Percentiles rank a stretch among this genome's conserved stretches.
These are phyloP conservation scores for Tiliacea citrago DNA, from an alignment of 2,888 invertebrate genomes.

Conservation along the genomic window DNA sequence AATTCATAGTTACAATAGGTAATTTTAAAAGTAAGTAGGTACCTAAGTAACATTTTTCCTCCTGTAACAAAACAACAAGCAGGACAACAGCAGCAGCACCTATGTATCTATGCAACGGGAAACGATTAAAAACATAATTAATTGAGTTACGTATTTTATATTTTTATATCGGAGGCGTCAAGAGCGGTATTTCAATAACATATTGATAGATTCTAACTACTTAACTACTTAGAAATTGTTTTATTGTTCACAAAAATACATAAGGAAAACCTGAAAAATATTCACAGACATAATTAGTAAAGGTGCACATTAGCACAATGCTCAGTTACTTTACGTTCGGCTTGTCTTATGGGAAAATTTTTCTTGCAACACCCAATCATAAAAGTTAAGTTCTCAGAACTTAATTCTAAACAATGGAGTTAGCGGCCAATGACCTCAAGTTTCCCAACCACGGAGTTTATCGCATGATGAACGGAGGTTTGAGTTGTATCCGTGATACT, in stretches of 20 bases:
- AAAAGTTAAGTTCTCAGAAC: slow-evolving; percentile 26
- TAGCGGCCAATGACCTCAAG: slow-evolving; percentile 53
- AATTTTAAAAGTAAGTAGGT: neutral
- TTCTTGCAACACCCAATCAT: slow-evolving; percentile 47
- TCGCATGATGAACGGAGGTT: slow-evolving; percentile 44
- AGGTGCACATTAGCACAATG: slow-evolving; percentile 24
- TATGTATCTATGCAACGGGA: neutral
- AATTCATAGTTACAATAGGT: slow-evolving; percentile 14
- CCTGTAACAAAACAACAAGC: neutral
- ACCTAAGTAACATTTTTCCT: neutral
- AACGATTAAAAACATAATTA: slow-evolving; percentile 3
- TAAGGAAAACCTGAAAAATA: slow-evolving; percentile 41
- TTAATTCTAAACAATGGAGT: slow-evolving; percentile 50
- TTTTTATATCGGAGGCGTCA: neutral
- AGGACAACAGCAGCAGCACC: neutral
- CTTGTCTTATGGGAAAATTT: slow-evolving; percentile 50
- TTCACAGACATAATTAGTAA: slow-evolving; percentile 19
- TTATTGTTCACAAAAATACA: slow-evolving; percentile 19
- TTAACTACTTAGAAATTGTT: slow-evolving; percentile 1
- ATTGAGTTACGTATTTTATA: neutral
- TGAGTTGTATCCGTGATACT: slow-evolving; percentile 50
- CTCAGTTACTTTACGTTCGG: slow-evolving; percentile 35
- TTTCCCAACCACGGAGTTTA: slow-evolving; percentile 54
- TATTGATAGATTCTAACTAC: neutral
- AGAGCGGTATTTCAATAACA: neutral